phyloP scores from a whole-genome alignment of 2,888 invertebrate species.

The Drosophila diplacantha region DNA sequence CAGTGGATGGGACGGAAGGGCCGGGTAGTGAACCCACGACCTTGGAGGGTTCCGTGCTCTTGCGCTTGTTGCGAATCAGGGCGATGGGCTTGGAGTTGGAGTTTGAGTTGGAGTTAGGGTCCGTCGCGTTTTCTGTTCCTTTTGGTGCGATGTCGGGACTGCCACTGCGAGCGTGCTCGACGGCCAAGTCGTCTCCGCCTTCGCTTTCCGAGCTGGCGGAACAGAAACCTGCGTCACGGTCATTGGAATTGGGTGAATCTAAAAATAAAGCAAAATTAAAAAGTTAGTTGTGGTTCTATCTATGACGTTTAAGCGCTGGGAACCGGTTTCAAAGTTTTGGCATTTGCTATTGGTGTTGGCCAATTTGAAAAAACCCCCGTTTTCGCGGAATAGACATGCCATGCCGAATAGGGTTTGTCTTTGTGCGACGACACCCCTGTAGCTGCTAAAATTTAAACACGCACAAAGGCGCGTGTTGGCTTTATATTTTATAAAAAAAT shows the following conservation, averaged over 20 bases:
- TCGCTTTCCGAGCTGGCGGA: conserved; percentile 80
- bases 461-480: neutral
- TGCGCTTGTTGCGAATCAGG: conserved; percentile 81
- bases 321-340: conserved; percentile 32
- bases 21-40: conserved; percentile 75
- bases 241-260: conserved; percentile 77
- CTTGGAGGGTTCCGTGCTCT: conserved; percentile 83
- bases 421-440: conserved; percentile 12
- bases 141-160: conserved; percentile 80
- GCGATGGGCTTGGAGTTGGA: conserved; percentile 79
- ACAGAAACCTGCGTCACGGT: conserved; percentile 84
- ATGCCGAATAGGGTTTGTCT: conserved; percentile 14
- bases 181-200: conserved; percentile 82
- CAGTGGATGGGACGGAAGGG: conserved; percentile 1
- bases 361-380: conserved; percentile 38
- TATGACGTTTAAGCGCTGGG: conserved; percentile 22
- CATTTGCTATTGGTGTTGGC: conserved; percentile 14
- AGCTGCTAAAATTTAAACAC: conserved; percentile 7
- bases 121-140: conserved; percentile 81
- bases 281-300: conserved; percentile 30
- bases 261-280: conserved; percentile 47
- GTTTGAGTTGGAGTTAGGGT: conserved; percentile 53
- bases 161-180: conserved; percentile 75
- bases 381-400: conserved; percentile 35
- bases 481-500: too few relatives aligned